A percentile compares a stretch with the other conserved stretches of the same genome.
Conservation (phyloP, 2,113 vertebrate genomes). For the Notothenia coriiceps region DNA sequence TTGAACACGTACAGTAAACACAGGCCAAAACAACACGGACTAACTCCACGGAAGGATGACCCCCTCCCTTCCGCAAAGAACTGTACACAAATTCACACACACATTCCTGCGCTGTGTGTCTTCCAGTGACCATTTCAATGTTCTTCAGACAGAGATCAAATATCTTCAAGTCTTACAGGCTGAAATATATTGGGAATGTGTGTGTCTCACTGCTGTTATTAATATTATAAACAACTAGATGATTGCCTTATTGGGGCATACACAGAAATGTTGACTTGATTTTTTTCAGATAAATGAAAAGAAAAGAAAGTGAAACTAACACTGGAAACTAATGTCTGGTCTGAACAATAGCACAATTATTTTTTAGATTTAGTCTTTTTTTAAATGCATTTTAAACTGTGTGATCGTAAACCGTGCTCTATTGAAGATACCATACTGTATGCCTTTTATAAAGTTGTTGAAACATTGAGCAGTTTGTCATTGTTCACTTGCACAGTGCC, state of each 20-base stretch:
- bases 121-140: constrained; percentile 31
- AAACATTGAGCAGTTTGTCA: constrained; percentile 43
- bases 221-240: neutral
- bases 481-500: constrained; percentile 42
- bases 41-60: constrained; percentile 59
- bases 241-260: neutral
- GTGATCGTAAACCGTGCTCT: neutral
- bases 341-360: neutral
- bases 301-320: constrained; percentile 19
- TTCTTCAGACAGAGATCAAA: constrained; percentile 5
- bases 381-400: neutral
- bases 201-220: neutral
- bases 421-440: neutral
- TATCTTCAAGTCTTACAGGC: neutral
- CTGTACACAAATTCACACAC: constrained; percentile 48
- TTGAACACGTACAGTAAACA: constrained; percentile 59
- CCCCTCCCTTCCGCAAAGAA: constrained; percentile 74
- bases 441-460: constrained; percentile 44
- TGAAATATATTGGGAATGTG: neutral
- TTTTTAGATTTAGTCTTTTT: constrained; percentile 15
- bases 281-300: neutral
- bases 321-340: neutral
- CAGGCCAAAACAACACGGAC: constrained; percentile 58
- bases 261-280: neutral
- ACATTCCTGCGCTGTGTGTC: constrained; percentile 53